Evolutionary conservation across 1,140 invertebrate species (phyloP).

Genomic region (Pseudomyrmex flavicornis): DNA sequence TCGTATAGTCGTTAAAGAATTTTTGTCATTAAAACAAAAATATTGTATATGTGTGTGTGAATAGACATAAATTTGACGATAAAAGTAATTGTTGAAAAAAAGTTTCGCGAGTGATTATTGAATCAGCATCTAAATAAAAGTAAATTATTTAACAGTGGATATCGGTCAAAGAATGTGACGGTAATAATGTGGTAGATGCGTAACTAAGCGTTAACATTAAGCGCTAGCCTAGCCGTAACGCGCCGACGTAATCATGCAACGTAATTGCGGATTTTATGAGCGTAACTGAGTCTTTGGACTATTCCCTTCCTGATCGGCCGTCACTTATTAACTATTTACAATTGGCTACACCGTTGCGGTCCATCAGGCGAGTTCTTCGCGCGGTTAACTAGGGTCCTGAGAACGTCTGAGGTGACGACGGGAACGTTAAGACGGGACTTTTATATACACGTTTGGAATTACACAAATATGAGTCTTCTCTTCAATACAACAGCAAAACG

Average conservation of each 20-base stretch:
- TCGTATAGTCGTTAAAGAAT: background rate
- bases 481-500: background rate
- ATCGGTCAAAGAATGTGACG: background rate
- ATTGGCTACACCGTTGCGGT: slow-evolving; percentile 68
- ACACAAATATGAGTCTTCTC: background rate
- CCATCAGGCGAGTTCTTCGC: slow-evolving; percentile 4
- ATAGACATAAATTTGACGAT: too few relatives aligned
- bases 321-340: slow-evolving; percentile 79
- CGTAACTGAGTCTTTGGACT: slow-evolving; percentile 78
- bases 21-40: background rate
- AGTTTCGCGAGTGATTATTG: background rate
- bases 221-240: slow-evolving; percentile 4
- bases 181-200: slow-evolving; percentile 15
- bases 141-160: background rate
- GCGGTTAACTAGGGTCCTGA: slow-evolving; percentile 17
- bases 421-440: background rate
- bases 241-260: slow-evolving; percentile 52
- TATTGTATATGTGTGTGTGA: background rate
- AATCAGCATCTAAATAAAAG: background rate
- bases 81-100: background rate
- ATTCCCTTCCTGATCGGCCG: slow-evolving; percentile 57
- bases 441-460: too few relatives aligned
- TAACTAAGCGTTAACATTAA: slow-evolving; percentile 19
- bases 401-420: slow-evolving; percentile 15
- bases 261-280: slow-evolving; percentile 82